Conservation (phyloP, 1,140 invertebrate species). For the Agrilus planipennis region DNA sequence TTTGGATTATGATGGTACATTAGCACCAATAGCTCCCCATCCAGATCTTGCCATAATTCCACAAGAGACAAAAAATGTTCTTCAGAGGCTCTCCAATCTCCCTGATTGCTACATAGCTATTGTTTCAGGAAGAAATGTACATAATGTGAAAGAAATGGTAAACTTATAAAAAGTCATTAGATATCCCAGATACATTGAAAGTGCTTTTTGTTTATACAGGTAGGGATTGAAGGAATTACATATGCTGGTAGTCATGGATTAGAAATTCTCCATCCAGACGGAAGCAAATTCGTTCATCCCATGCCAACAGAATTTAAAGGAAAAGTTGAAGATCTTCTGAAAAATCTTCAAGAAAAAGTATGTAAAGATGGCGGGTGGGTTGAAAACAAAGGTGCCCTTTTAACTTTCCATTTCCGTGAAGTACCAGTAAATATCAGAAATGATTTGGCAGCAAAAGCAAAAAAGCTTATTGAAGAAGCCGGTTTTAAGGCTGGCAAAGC, state of each 20-base stretch:
- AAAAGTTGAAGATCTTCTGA: conserved; percentile 65
- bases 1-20: conserved; percentile 81
- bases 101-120: conserved; percentile 81
- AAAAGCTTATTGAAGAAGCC: conserved; percentile 55
- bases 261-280: conserved; percentile 80
- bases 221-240: conserved; percentile 79
- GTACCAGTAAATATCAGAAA: conserved; percentile 51
- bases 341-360: conserved; percentile 65
- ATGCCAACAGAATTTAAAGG: conserved; percentile 77
- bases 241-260: conserved; percentile 85
- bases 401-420: conserved; percentile 83
- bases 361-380: conserved; percentile 84
- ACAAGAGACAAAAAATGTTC: conserved; percentile 69
- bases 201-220: conserved; percentile 32
- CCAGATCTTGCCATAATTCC: conserved; percentile 78
- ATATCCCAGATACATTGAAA: neutral
- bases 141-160: conserved; percentile 80
- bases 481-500: conserved; percentile 67
- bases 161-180: conserved; percentile 15
- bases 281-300: conserved; percentile 80
- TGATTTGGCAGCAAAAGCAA: conserved; percentile 38
- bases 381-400: conserved; percentile 76
- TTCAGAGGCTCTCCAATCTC: conserved; percentile 74
- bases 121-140: conserved; percentile 73
- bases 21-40: conserved; percentile 79